Evolutionary conservation across 2,113 vertebrate genomes (phyloP).

Genomic region (Petrocephalus microphthalmus): DNA sequence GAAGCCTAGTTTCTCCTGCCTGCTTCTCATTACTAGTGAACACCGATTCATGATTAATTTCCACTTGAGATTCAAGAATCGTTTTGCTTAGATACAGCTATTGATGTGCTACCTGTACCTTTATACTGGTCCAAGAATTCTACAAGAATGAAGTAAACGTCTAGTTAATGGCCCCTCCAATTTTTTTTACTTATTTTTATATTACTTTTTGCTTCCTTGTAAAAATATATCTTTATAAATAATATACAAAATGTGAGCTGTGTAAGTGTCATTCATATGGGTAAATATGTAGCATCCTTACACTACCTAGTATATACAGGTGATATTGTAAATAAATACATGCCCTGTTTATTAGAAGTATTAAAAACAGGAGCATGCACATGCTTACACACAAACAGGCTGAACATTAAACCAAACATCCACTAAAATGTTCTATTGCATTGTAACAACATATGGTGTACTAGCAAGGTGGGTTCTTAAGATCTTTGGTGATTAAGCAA

Average conservation of each 20-base stretch:
- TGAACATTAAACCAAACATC: background rate
- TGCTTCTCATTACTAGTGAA: constrained; percentile 1
- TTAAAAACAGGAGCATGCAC: background rate
- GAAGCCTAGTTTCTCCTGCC: background rate
- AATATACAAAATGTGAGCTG: background rate
- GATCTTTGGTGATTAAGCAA: background rate
- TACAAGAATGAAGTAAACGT: background rate
- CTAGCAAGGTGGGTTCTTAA: background rate
- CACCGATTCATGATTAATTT: background rate
- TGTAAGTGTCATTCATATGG: background rate
- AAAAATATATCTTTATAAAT: background rate
- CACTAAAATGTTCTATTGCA: background rate
- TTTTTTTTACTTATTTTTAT: background rate
- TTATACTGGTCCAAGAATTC: background rate
- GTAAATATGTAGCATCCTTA: background rate
- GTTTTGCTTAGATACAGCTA: background rate
- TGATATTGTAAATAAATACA: background rate
- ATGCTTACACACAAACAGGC: background rate
- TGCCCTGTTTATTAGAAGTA: background rate
- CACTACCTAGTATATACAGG: background rate
- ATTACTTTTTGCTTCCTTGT: background rate
- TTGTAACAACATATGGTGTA: background rate
- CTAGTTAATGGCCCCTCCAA: background rate
- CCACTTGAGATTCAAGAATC: background rate
- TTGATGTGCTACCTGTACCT: background rate